phyloP scores from a whole-genome alignment of 2,113 vertebrate genomes.

The Leptodactylus fuscus region DNA sequence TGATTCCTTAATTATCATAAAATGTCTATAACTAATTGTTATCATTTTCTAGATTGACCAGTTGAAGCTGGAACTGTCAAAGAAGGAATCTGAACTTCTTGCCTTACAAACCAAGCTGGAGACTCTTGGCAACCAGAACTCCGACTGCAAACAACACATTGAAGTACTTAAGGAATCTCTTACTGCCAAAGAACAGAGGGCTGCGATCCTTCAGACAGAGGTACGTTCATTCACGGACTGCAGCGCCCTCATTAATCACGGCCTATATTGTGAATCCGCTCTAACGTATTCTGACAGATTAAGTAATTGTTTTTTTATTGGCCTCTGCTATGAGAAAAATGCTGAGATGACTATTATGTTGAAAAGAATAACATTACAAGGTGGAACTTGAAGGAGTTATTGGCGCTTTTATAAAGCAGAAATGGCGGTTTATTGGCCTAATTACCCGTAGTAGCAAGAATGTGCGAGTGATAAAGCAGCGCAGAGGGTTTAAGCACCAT shows the following conservation, averaged over 20 bases:
- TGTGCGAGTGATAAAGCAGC: neutral
- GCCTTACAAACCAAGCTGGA: constrained; percentile 99
- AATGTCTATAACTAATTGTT: constrained; percentile 16
- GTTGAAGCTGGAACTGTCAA: constrained; percentile 96
- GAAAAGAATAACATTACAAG: constrained; percentile 37
- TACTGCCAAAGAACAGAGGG: constrained; percentile 99
- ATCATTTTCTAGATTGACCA: constrained; percentile 87
- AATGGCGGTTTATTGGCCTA: constrained; percentile 26
- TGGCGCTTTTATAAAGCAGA: neutral
- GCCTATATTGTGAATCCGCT: constrained; percentile 33
- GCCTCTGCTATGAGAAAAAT: constrained; percentile 36
- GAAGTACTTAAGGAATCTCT: constrained; percentile 99
- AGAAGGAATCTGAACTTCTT: constrained; percentile 98
- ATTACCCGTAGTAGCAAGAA: constrained; percentile 24
- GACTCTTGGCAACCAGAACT: constrained; percentile 99
- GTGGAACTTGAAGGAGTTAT: constrained; percentile 45
- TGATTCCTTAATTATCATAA: neutral
- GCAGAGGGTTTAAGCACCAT: too few species aligned
- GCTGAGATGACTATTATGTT: constrained; percentile 35
- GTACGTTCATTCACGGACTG: constrained; percentile 70
- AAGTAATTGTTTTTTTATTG: constrained; percentile 53
- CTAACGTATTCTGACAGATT: constrained; percentile 31
- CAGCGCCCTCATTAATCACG: constrained; percentile 42
- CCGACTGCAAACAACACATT: constrained; percentile 99
- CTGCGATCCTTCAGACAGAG: constrained; percentile 99